Percentiles rank a stretch among this genome's conserved stretches.
Conservation (phyloP, 2,797 vertebrate genomes). For the Smutsia temminckii region DNA sequence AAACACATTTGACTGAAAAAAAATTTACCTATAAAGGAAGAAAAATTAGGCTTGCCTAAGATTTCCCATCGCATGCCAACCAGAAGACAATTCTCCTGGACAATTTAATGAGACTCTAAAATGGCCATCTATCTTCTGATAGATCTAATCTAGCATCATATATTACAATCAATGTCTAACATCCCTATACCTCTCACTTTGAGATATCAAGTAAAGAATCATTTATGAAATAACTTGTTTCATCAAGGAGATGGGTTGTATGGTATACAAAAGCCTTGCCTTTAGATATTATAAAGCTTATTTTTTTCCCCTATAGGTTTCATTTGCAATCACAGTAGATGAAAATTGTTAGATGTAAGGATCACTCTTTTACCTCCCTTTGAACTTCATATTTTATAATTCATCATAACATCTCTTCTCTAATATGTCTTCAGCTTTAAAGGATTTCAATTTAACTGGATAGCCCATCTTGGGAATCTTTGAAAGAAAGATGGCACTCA, state of each 20-base stretch:
- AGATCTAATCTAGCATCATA: neutral
- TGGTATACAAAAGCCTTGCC: neutral
- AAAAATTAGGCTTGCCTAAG: neutral
- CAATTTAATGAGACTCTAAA: neutral
- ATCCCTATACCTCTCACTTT: neutral
- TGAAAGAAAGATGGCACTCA: neutral
- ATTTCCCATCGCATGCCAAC: neutral
- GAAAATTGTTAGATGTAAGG: neutral
- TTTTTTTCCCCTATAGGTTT: neutral
- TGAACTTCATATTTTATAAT: slow-evolving; percentile 22
- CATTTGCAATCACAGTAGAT: neutral
- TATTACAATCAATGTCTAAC: neutral
- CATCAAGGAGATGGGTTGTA: neutral
- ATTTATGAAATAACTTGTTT: neutral
- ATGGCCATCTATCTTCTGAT: neutral
- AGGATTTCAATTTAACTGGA: neutral
- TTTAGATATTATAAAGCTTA: neutral
- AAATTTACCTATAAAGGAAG: neutral
- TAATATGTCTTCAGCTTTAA: neutral
- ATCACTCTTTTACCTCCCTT: neutral
- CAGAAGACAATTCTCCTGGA: neutral
- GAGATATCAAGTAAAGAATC: neutral
- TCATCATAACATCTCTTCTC: neutral
- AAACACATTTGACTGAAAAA: neutral
- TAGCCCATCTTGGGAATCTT: neutral